Percentiles rank a stretch among this genome's conserved stretches.
Conservation (phyloP, 2,113 vertebrate genomes). For the Protobothrops flavoviridis region DNA sequence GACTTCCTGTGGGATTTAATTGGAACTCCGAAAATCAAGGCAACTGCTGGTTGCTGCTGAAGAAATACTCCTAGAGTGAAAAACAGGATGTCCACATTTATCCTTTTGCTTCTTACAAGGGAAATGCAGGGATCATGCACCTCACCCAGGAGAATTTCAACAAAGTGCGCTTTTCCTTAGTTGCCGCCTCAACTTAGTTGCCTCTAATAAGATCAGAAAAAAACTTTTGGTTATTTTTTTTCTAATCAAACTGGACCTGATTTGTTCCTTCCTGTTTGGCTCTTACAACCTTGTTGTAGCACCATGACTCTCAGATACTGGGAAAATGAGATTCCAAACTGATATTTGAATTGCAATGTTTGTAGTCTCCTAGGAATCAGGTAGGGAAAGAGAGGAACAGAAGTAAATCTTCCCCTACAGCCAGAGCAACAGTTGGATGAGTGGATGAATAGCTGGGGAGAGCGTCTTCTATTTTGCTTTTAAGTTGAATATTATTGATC, state of each 20-base stretch:
- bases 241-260: too few relatives aligned
- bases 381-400: neutral
- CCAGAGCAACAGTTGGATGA: neutral
- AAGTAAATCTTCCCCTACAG: neutral
- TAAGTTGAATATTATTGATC: too few relatives aligned
- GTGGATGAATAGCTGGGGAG: neutral
- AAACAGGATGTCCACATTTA: neutral
- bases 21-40: neutral
- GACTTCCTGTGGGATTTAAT: neutral
- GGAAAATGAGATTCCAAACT: too few relatives aligned
- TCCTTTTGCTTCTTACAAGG: neutral
- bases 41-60: neutral
- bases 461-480: neutral
- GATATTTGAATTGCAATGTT: too few relatives aligned
- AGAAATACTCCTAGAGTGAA: neutral
- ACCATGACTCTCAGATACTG: too few relatives aligned
- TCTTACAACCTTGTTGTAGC: too few relatives aligned
- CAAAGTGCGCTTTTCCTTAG: neutral
- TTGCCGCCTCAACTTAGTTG: too few relatives aligned
- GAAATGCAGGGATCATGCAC: neutral
- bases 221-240: too few relatives aligned
- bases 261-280: too few relatives aligned
- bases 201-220: too few relatives aligned
- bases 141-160: neutral
- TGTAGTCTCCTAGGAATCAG: too few relatives aligned